Evolutionary conservation across 2,888 invertebrate species (phyloP).

Genomic region (Pegoplata infirma): DNA sequence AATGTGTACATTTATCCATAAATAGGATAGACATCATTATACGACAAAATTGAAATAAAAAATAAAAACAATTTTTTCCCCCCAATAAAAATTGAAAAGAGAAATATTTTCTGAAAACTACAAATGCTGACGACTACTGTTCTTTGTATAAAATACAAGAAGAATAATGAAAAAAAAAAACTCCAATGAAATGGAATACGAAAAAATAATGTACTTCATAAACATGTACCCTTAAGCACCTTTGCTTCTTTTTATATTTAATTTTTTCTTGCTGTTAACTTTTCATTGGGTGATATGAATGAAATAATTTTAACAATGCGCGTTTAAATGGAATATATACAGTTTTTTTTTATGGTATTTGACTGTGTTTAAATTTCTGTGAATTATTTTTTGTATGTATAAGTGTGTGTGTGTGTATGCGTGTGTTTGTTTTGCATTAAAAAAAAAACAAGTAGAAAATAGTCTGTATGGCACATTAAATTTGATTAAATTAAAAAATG

Average conservation of each 20-base stretch:
- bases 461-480: conserved; percentile 40
- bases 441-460: neutral
- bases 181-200: no score
- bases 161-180: neutral
- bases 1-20: no score
- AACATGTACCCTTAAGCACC: neutral
- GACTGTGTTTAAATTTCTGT: conserved; percentile 1
- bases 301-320: conserved; percentile 28
- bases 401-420: neutral
- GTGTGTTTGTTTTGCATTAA: neutral
- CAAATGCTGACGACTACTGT: conserved; percentile 23
- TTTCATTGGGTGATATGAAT: no score
- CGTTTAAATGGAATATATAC: conserved; percentile 49
- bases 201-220: no score
- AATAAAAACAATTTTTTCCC: no score
- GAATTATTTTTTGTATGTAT: conserved; percentile 1
- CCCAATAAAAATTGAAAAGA: conserved; percentile 2
- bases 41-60: no score
- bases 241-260: neutral
- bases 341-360: neutral
- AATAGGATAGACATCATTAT: no score
- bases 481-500: conserved; percentile 37
- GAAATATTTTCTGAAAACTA: conserved; percentile 23
- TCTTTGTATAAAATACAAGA: neutral
- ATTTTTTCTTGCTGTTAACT: no score